Conservation (phyloP, 2,888 invertebrate genomes). For the Pristionchus maxplancki region DNA sequence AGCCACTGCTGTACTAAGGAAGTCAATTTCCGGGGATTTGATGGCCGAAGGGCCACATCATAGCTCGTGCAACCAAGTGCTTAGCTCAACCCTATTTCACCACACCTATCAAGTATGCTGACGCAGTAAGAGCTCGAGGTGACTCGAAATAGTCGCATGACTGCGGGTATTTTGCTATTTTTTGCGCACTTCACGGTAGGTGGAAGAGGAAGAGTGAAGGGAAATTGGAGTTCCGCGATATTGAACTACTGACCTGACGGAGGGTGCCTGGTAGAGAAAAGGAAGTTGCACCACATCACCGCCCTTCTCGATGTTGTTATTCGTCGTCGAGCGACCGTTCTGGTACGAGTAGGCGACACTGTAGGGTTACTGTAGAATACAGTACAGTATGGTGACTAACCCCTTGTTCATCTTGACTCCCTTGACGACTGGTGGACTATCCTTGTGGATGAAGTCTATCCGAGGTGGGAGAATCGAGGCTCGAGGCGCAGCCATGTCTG, state of each 20-base stretch:
- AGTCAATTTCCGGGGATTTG: background rate
- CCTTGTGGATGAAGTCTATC: slow-evolving; percentile 40
- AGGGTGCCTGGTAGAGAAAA: slow-evolving; percentile 49
- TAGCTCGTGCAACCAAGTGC: background rate
- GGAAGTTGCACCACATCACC: slow-evolving; percentile 26
- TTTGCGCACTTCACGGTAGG: background rate
- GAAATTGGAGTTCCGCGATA: background rate
- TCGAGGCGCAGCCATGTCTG: background rate
- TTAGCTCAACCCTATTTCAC: background rate
- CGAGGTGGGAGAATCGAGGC: background rate
- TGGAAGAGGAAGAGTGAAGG: background rate
- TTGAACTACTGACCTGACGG: slow-evolving; percentile 25
- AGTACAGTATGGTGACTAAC: background rate
- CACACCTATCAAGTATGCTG: background rate
- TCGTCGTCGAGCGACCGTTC: background rate
- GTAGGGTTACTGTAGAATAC: background rate
- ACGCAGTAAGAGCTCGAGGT: background rate
- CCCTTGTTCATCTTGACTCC: slow-evolving; percentile 46
- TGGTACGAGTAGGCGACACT: slow-evolving; percentile 21
- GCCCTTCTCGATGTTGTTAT: slow-evolving; percentile 53
- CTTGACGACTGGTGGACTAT: background rate
- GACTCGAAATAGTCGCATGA: slow-evolving; percentile 18
- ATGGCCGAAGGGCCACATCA: background rate
- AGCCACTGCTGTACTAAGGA: background rate
- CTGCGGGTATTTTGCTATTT: background rate